Evolutionary conservation across 2,113 vertebrate genomes (phyloP).

Genomic region (Psittacula cyanocephala): DNA sequence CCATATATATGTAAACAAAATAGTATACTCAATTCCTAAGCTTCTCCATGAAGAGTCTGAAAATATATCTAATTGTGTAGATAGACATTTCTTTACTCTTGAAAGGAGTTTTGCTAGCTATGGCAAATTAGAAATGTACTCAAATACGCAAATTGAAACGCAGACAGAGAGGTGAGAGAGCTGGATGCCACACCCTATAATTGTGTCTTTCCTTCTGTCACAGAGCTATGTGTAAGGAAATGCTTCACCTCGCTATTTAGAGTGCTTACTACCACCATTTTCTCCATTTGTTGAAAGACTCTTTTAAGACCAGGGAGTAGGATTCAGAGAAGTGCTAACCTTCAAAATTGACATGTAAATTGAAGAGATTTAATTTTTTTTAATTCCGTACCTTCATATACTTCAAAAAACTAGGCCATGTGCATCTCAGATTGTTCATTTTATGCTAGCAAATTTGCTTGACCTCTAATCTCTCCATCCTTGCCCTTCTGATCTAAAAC

Average conservation of each 20-base stretch:
- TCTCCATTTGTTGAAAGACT: not conserved
- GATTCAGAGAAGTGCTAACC: not conserved
- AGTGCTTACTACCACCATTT: not conserved
- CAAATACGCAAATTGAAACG: not conserved
- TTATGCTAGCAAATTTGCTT: not conserved
- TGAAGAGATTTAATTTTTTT: not conserved
- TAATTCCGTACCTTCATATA: not conserved
- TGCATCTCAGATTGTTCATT: not conserved
- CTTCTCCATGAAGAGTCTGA: not conserved
- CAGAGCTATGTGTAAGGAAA: not conserved
- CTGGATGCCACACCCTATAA: not conserved
- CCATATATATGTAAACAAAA: not conserved
- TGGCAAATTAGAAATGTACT: not conserved
- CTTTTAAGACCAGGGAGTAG: not conserved
- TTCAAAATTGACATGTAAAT: constrained; percentile 5
- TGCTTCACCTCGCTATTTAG: not conserved
- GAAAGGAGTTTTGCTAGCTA: not conserved
- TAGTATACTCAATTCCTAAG: not conserved
- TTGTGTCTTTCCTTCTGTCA: not conserved
- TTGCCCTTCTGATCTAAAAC: not conserved
- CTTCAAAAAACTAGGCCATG: not conserved
- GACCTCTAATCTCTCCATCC: not conserved
- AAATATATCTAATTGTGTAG: not conserved
- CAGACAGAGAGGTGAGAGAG: not conserved
- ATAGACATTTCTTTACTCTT: not conserved